A percentile compares a stretch with the other conserved stretches of the same genome.
phyloP scores from a whole-genome alignment of 2,797 vertebrate genomes.

The Triplophysa bombifrons region DNA sequence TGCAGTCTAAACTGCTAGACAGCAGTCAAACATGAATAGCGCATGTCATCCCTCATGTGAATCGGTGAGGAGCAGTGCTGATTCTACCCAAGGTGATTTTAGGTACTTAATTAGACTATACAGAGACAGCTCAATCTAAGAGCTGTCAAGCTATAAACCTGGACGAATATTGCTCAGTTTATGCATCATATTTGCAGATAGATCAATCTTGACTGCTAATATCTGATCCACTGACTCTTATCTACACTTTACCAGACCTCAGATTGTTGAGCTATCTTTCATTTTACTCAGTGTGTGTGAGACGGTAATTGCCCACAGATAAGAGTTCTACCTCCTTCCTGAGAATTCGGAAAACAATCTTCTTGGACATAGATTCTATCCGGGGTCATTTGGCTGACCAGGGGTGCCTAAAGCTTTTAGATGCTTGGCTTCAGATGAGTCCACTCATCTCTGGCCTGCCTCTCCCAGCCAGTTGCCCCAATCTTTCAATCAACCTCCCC shows the following conservation, averaged over 20 bases:
- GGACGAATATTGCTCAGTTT: conserved; percentile 65
- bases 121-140: conserved; percentile 55
- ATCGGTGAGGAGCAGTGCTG: conserved; percentile 14
- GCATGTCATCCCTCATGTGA: conserved; percentile 39
- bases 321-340: conserved; percentile 65
- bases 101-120: conserved; percentile 66
- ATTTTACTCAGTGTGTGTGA: conserved; percentile 75
- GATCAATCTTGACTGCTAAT: conserved; percentile 64
- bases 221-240: conserved; percentile 64
- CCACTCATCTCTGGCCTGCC: conserved; percentile 61
- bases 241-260: conserved; percentile 70
- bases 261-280: conserved; percentile 75
- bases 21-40: conserved; percentile 36
- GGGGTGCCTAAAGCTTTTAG: conserved; percentile 60
- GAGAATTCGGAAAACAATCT: conserved; percentile 66
- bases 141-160: conserved; percentile 60
- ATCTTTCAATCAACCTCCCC: conserved; percentile 78
- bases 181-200: conserved; percentile 73
- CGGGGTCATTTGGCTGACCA: conserved; percentile 67
- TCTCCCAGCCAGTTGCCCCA: conserved; percentile 70
- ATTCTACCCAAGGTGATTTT: conserved; percentile 57
- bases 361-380: conserved; percentile 66
- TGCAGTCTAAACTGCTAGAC: background rate
- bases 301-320: conserved; percentile 78
- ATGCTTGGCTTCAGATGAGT: conserved; percentile 67